Evolutionary conservation across 2,113 vertebrate genomes (phyloP), one percentile per base, ranked within the genome.

Genomic region (Percopsis transmontana): DNA sequence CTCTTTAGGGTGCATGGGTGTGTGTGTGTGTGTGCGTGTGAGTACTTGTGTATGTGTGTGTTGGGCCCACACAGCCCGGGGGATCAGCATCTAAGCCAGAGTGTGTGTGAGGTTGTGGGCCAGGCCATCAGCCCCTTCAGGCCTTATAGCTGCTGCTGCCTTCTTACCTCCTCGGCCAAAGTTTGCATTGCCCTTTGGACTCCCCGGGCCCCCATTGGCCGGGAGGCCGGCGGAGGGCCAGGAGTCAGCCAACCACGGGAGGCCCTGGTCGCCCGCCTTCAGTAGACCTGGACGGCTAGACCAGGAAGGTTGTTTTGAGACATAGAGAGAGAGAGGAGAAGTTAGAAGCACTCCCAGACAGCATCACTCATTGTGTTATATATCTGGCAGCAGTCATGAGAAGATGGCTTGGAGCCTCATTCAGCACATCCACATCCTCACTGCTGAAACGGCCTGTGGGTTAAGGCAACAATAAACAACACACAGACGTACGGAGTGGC

Each of bases 181-280:
- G 93, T 95, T 97, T 33, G 85, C 90, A 72, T 94, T 88, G 72
- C 95, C 94, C 77, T 93, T 96, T 3, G 95, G 93, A 66, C 94
- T 95, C 60, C 92, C 95, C 62, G 89, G 92, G 74, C 93, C 94
- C 40, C 93, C 94, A 63, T 95, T 96, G 20, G 95, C 94, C 0
- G 96, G 96, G 74, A 98, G 92, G 87, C 95, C 96, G 1, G 95
- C 95, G 27, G 96, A 94, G 64, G 96, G 96, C 96, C 96, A 98
- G 2, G 96, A 97, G 83, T 98, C 96, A 57, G 95, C 95, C 83
- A 98, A 91, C 96, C 96, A 98, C 44, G 95, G 96, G 38, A 97
- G 95, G 70, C 85, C 95, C 41, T 93, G 93, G 71, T 97, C 95
- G 52, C 94, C 91, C 9, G 94, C 91, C 85, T 97, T 97, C 77